These are phyloP conservation scores for Cassiopea andromeda DNA, from an alignment of 30 jellyfish, hydroid and myxozoan genomes.

Conservation along the genomic window DNA sequence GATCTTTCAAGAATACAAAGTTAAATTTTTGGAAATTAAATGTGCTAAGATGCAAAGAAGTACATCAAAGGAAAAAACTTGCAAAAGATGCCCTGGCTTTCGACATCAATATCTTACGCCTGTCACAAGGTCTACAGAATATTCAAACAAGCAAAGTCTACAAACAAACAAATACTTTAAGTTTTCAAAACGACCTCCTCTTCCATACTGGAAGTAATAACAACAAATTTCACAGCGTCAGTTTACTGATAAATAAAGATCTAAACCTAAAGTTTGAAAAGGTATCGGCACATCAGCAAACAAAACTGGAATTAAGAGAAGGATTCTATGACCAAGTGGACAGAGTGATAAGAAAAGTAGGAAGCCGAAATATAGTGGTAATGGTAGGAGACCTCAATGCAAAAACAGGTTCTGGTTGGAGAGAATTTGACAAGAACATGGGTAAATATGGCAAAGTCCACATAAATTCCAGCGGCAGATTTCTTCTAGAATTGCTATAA, in stretches of 20 bases:
- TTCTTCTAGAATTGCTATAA: slow-evolving; percentile 36
- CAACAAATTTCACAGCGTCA: slow-evolving; percentile 56
- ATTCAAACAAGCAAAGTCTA: slow-evolving; percentile 13
- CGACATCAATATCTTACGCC: slow-evolving; percentile 41
- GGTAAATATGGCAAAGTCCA: slow-evolving; percentile 57
- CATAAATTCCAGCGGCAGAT: slow-evolving; percentile 60
- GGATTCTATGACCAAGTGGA: slow-evolving; percentile 60
- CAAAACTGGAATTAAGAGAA: slow-evolving; percentile 35
- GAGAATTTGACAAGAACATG: slow-evolving; percentile 26
- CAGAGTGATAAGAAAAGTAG: slow-evolving; percentile 49
- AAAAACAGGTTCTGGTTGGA: slow-evolving; percentile 63
- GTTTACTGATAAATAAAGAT: slow-evolving; percentile 43
- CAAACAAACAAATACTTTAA: slow-evolving; percentile 29
- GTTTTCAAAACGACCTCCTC: slow-evolving; percentile 28
- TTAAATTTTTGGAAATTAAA: slow-evolving; percentile 39
- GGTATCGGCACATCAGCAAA: slow-evolving; percentile 26
- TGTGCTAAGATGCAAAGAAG: slow-evolving; percentile 60
- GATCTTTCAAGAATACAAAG: slow-evolving; percentile 36
- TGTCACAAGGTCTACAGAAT: slow-evolving; percentile 34
- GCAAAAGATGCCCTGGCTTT: slow-evolving; percentile 35
- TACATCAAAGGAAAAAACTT: slow-evolving; percentile 43
- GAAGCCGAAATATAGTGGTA: slow-evolving; percentile 48
- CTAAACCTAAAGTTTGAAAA: slow-evolving; percentile 32
- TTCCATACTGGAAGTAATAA: slow-evolving; percentile 41
- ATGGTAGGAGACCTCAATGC: slow-evolving; percentile 59